phyloP scores from a whole-genome alignment of 2,888 invertebrate genomes.

The Rhagonycha fulva region DNA sequence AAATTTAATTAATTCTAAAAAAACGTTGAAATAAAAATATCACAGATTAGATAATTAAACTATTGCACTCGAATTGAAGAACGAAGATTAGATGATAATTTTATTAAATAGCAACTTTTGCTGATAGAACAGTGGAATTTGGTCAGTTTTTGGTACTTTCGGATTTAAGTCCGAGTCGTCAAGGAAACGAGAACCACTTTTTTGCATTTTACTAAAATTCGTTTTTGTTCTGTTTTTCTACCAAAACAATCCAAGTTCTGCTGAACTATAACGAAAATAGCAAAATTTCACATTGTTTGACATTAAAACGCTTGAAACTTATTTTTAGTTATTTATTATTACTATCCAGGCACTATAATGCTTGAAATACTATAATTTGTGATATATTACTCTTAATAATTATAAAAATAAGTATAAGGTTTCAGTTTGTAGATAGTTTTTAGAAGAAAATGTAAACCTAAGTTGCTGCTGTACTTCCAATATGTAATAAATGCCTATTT shows the following conservation, averaged over 20 bases:
- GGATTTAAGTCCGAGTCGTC: no score
- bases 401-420: neutral
- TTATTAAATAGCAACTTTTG: neutral
- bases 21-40: neutral
- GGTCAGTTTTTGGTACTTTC: neutral
- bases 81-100: neutral
- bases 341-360: neutral
- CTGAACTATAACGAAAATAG: neutral
- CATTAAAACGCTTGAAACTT: neutral
- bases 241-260: neutral
- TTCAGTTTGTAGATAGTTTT: conserved; percentile 1
- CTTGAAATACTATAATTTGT: conserved; percentile 11
- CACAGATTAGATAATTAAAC: neutral
- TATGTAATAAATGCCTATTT: conserved; percentile 12
- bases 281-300: neutral
- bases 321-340: neutral
- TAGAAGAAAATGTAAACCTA: conserved; percentile 1
- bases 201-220: neutral
- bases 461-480: conserved; percentile 13
- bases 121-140: neutral
- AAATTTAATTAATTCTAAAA: neutral
- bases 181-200: no score
- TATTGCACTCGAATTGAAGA: neutral
- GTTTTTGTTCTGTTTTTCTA: neutral
- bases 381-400: conserved; percentile 6